Base-by-base conservation (phyloP, 2,888 invertebrate species). In the Choreutis nemorana region DNA sequence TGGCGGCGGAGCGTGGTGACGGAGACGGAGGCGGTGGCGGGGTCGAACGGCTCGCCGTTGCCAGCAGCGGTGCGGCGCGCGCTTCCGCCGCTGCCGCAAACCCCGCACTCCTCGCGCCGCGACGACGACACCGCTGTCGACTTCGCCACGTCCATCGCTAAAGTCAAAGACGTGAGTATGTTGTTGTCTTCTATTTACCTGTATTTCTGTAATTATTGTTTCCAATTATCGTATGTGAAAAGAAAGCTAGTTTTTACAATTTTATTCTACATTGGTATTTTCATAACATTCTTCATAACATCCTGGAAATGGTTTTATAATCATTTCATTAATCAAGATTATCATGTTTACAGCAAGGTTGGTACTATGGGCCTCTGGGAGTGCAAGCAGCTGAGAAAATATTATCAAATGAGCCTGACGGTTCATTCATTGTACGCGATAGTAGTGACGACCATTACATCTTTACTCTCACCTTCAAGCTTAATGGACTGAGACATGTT, bases 321-420 rank as follows among this genome's bases (percentile, higher is more conserved):
- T 18, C 23, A 21, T 23, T 12, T 9, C 10, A 24, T 15, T 14
- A 18, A 9, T 13, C 9, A 3, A 18, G 5, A 3, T 24, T n/a
- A n/a, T n/a, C n/a, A n/a, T 40, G 33, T 51, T 81, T 65, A 41
- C 61, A 94, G 93, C 94, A 91, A 60, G 94, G 94, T 23, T 95
- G 95, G 95, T 95, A 95, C 61, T 95, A 95, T 95, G 95, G 95
- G 35, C 94, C 94, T 18, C 85, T 95, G 50, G 91, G 93, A 13
- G 91, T 93, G 30, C 93, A 94, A 65, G 89, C 90, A 34, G 94
- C 95, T 1, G 95, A 95, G 63, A 93, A 92, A 70, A 89, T 95
- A 39, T 78, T 95, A 27, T 91, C 90, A 3, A 91, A 91, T 53
- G 95, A 95, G 67, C 94, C 94, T 1, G 94, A 95, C 53, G 95